A percentile compares a stretch with the other conserved stretches of the same genome.
Evolutionary conservation across 2,888 invertebrate species (phyloP).

Genomic region (Sclerodermus sp.): DNA sequence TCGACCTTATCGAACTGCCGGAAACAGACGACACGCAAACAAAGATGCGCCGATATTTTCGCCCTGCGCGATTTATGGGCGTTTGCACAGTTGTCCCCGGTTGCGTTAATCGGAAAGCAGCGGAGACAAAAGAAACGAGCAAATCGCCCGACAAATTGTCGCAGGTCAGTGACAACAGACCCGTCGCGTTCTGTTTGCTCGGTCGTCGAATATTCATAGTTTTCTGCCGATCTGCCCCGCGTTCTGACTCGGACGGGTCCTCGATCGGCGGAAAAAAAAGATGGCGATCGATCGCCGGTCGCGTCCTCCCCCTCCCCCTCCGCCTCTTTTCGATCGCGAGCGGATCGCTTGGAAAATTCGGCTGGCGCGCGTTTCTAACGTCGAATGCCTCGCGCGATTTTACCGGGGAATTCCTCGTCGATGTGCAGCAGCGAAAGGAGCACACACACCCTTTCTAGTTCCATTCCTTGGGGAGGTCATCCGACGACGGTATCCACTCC

Average conservation of each 20-base stretch:
- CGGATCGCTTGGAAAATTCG: too few species aligned
- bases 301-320: too few species aligned
- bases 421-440: too few species aligned
- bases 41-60: conserved; percentile 29
- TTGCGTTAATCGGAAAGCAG: not conserved
- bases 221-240: too few species aligned
- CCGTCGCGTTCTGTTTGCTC: conserved; percentile 23
- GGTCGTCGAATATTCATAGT: conserved; percentile 23
- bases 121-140: not conserved
- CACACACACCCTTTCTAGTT: conserved; percentile 38
- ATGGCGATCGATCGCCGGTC: too few species aligned
- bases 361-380: too few species aligned
- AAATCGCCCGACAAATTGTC: conserved; percentile 14
- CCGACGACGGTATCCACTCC: conserved; percentile 49
- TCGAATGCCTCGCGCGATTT: too few species aligned
- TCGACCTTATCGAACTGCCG: conserved; percentile 36
- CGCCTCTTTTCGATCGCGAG: too few species aligned
- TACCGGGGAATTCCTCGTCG: too few species aligned
- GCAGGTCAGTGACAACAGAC: conserved; percentile 29
- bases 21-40: conserved; percentile 42
- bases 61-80: conserved; percentile 20
- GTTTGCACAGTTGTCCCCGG: conserved; percentile 31
- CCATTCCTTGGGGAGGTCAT: conserved; percentile 50
- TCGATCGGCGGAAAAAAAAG: too few species aligned
- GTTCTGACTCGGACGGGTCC: too few species aligned